phyloP scores from a whole-genome alignment of 2,797 vertebrate genomes.

The Melopsittacus undulatus region DNA sequence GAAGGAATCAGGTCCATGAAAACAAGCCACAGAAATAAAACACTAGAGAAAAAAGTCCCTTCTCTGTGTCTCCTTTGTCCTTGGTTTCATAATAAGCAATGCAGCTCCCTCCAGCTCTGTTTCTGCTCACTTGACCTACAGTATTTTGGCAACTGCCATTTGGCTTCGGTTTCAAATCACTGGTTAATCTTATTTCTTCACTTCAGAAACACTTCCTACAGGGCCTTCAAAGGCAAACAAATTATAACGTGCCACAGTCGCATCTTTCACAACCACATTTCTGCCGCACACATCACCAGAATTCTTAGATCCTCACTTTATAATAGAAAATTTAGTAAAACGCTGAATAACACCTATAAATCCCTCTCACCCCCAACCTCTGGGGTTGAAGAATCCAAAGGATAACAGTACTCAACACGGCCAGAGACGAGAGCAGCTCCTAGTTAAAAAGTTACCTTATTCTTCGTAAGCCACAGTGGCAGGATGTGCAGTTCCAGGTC shows the following conservation, averaged over 20 bases:
- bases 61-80: not conserved
- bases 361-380: not conserved
- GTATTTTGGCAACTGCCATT: not conserved
- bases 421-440: not conserved
- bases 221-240: not conserved
- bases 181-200: slow-evolving; percentile 21
- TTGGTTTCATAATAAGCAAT: not conserved
- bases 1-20: not conserved
- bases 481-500: not conserved
- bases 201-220: not conserved
- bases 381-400: not conserved
- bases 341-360: not conserved
- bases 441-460: not conserved
- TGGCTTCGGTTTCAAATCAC: not conserved
- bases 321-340: not conserved
- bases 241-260: not conserved
- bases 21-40: not conserved
- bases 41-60: not conserved
- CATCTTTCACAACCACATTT: not conserved
- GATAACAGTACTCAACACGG: not conserved
- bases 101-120: not conserved
- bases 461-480: not conserved
- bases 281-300: not conserved
- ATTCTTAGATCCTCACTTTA: not conserved
- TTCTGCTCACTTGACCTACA: not conserved